Evolutionary conservation across 1,140 invertebrate genomes (phyloP).

Genomic region (Goniozus legneri): DNA sequence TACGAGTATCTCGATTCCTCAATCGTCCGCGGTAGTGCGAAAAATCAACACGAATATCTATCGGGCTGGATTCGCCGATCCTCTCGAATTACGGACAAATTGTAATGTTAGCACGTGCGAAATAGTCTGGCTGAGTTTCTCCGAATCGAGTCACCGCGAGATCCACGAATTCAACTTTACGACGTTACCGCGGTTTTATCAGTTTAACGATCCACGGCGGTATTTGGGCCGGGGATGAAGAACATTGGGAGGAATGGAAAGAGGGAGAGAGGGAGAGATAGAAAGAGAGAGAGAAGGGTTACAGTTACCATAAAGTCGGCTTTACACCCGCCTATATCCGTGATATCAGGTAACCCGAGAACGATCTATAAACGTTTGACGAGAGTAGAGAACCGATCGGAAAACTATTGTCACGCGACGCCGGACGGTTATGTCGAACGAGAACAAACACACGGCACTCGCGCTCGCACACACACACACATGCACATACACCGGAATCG

Average conservation of each 20-base stretch:
- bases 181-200: not conserved
- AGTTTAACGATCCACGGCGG: not conserved
- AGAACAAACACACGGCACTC: too few relatives aligned
- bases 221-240: not conserved
- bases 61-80: too few relatives aligned
- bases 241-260: not conserved
- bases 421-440: not conserved
- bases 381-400: not conserved
- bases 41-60: too few relatives aligned
- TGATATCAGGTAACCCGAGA: not conserved
- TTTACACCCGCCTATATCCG: not conserved
- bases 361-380: not conserved
- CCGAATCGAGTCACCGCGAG: too few relatives aligned
- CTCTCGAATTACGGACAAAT: too few relatives aligned
- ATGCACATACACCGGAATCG: too few relatives aligned
- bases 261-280: not conserved
- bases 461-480: too few relatives aligned
- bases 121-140: too few relatives aligned
- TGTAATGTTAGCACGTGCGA: too few relatives aligned
- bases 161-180: not conserved
- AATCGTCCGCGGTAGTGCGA: too few relatives aligned
- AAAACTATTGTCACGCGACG: not conserved
- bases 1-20: too few relatives aligned
- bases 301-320: not conserved
- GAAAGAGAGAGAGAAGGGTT: not conserved